phyloP scores from a whole-genome alignment of 92 coral and sea anemone species.

The Palythoa caribaeorum region DNA sequence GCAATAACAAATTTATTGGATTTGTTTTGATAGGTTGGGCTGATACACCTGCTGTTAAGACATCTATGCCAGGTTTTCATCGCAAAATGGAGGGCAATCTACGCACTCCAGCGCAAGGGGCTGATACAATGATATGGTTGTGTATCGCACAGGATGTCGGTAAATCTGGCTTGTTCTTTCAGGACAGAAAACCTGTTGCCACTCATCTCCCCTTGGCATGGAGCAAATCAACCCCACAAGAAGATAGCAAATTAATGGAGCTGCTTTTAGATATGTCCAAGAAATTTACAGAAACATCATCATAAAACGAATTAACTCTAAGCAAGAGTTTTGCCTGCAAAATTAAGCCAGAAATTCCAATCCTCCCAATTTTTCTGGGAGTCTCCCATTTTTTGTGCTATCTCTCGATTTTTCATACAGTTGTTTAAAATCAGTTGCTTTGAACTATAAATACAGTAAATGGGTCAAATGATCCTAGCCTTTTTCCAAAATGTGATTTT shows the following conservation, averaged over 20 bases:
- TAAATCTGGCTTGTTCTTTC: constrained; percentile 85
- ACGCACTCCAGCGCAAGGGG: constrained; percentile 90
- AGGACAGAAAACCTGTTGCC: constrained; percentile 85
- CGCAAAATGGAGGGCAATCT: constrained; percentile 79
- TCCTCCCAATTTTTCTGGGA: too few species aligned
- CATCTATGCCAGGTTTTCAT: constrained; percentile 95
- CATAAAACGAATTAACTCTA: not conserved
- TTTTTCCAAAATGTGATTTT: too few species aligned
- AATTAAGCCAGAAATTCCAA: too few species aligned
- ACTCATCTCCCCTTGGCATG: constrained; percentile 95
- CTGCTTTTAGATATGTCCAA: constrained; percentile 68
- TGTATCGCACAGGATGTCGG: constrained; percentile 74
- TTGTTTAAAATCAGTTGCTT: too few species aligned
- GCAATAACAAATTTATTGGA: not conserved
- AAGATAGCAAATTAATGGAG: constrained; percentile 73
- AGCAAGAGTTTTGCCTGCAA: not conserved
- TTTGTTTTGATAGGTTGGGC: constrained; percentile 84
- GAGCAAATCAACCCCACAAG: constrained; percentile 82
- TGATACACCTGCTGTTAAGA: constrained; percentile 92
- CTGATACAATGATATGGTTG: constrained; percentile 93
- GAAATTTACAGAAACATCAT: constrained; percentile 53
- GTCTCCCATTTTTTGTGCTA: too few species aligned
- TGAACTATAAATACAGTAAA: too few species aligned
- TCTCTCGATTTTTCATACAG: too few species aligned
- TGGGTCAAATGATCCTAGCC: too few species aligned